Percentiles rank a stretch among this genome's conserved stretches.
These are phyloP conservation scores for Scaptomyza flava DNA, from an alignment of 2,888 invertebrate genomes.

Conservation along the genomic window DNA sequence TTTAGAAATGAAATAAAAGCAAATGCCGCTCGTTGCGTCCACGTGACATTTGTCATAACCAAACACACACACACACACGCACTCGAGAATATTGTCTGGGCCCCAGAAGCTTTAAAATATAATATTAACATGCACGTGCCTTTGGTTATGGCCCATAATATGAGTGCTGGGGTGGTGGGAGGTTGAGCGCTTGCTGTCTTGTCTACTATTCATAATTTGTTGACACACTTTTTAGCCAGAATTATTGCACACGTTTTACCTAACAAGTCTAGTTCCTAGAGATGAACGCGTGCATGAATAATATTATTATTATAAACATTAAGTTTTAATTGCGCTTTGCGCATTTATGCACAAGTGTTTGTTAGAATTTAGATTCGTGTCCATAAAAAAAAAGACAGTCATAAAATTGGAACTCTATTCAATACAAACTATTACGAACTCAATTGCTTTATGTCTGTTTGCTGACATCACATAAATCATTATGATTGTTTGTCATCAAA, in stretches of 20 bases:
- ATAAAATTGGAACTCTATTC: slow-evolving; percentile 32
- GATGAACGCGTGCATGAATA: slow-evolving; percentile 19
- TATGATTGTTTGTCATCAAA: too few relatives aligned
- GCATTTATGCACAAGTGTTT: slow-evolving; percentile 1
- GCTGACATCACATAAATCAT: too few relatives aligned
- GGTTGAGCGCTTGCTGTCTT: neutral
- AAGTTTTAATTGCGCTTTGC: neutral
- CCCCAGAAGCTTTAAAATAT: slow-evolving; percentile 24
- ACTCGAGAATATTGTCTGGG: slow-evolving; percentile 2
- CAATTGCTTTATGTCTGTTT: neutral
- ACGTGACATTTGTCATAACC: slow-evolving; percentile 58
- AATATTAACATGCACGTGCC: slow-evolving; percentile 58
- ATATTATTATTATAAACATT: neutral
- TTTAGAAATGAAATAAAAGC: slow-evolving; percentile 39
- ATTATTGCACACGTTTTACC: slow-evolving; percentile 14
- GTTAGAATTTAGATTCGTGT: neutral
- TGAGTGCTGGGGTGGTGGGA: neutral
- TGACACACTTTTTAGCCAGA: slow-evolving; percentile 45
- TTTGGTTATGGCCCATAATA: slow-evolving; percentile 42
- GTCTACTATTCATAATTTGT: slow-evolving; percentile 39
- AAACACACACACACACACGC: neutral
- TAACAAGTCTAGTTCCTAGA: slow-evolving; percentile 1
- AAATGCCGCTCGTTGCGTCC: slow-evolving; percentile 44
- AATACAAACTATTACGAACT: slow-evolving; percentile 6
- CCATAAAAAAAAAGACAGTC: slow-evolving; percentile 11